Evolutionary conservation across 1,140 invertebrate species (phyloP), one percentile per base, ranked within the genome.

Genomic region (Charaxes varanes): DNA sequence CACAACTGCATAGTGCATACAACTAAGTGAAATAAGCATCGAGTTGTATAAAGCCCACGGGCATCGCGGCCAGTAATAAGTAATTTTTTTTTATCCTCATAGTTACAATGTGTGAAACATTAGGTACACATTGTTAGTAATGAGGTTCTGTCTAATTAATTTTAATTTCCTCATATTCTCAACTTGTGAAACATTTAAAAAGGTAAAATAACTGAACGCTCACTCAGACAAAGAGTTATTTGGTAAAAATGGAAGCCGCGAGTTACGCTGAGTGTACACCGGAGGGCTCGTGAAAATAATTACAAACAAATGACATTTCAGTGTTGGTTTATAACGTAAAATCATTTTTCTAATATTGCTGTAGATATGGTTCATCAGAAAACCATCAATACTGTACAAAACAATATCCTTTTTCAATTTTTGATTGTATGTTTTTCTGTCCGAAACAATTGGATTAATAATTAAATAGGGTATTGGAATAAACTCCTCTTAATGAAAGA

Each of bases 201-300:
- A 54, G 53, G 52, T 55, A 44, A 41, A 67, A 62, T 68, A 58
- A 53, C 52, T 51, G 59, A 35, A 42, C 56, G 56, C 46, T 34
- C 23, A 35, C 41, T 36, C 51, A 55, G 62, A 71, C 61, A 71
- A 71, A 60, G 68, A 68, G 62, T 59, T 38, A 64, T 70, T 68
- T 52, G 62, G 64, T 69, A 59, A 62, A 62, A 76, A 70, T 64
- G 56, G 47, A 41, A 54, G 35, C 48, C 38, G 49, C 49, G 44
- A 6, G 14, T 18, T 18, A 8, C 14, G 34, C n/a, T 14, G 22
- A 7, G 34, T 37, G 15, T 14, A 27, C 34, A 37, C 12, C 1
- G 15, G 1, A 10, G 10, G 4, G 2, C 16, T 3, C 16, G 7
- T 28, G 3, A n/a, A 28, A 12, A 6, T 28, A 6, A 6, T 15